These are phyloP conservation scores for Phoeniculus purpureus DNA, from an alignment of 2,797 vertebrate species.

Conservation along the genomic window DNA sequence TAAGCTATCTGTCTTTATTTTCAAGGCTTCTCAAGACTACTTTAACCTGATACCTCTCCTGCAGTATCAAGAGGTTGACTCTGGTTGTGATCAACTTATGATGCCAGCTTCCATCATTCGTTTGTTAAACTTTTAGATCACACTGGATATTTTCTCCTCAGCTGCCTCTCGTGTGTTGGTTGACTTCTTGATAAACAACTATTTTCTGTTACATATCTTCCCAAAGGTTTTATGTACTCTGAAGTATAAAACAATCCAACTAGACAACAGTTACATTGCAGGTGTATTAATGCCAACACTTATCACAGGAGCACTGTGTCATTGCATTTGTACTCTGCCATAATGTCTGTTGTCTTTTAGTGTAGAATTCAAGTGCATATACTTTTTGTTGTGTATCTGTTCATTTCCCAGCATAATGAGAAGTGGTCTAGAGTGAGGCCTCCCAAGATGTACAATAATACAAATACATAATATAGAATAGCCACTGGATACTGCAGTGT, in stretches of 20 bases:
- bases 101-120: background rate
- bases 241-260: background rate
- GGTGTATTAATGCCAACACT: background rate
- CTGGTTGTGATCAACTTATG: constrained; percentile 22
- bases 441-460: background rate
- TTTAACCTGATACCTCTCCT: constrained; percentile 25
- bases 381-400: background rate
- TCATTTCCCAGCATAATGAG: background rate
- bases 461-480: background rate
- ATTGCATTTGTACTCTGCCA: background rate
- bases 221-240: background rate
- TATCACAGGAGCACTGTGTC: background rate
- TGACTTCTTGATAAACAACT: constrained; percentile 5
- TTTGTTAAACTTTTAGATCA: constrained; percentile 6
- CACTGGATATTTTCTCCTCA: constrained; percentile 5
- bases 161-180: background rate
- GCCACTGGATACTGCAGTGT: background rate
- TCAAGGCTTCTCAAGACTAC: constrained; percentile 33
- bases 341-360: background rate
- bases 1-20: constrained; percentile 52
- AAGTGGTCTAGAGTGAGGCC: background rate
- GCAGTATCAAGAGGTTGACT: constrained; percentile 32
- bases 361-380: background rate
- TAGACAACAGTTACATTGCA: background rate
- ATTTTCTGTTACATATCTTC: background rate